Percentiles rank a stretch among this genome's conserved stretches.
phyloP scores from a whole-genome alignment of 2,888 invertebrate genomes.

The Zaprionus bogoriensis region DNA sequence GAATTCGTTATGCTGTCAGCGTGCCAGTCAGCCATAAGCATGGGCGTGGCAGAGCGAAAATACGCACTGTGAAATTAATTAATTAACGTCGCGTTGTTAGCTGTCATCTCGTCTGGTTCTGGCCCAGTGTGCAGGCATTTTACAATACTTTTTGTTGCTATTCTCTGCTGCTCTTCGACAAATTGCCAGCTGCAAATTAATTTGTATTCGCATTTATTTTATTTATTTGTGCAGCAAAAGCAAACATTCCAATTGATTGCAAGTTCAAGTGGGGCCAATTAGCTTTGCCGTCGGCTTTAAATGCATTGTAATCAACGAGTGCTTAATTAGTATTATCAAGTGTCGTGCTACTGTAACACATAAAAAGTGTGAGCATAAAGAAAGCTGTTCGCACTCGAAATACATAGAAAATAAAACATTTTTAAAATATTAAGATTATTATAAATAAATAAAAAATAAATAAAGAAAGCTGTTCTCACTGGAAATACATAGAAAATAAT shows the following conservation, averaged over 20 bases:
- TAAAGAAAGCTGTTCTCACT: too few relatives aligned
- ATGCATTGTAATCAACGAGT: slow-evolving; percentile 1
- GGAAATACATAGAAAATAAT: too few relatives aligned
- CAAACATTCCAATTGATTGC: neutral
- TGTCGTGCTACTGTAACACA: neutral
- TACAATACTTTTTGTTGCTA: neutral
- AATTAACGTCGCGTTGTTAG: slow-evolving; percentile 50
- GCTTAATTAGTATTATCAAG: slow-evolving; percentile 8
- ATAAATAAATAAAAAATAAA: too few relatives aligned
- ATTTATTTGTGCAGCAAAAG: neutral
- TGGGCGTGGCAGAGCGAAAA: slow-evolving; percentile 25
- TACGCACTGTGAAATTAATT: slow-evolving; percentile 61
- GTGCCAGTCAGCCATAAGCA: slow-evolving; percentile 13
- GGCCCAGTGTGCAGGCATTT: neutral
- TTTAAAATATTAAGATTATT: too few relatives aligned
- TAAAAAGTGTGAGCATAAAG: too few relatives aligned
- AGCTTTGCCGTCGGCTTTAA: slow-evolving; percentile 5
- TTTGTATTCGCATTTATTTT: slow-evolving; percentile 11
- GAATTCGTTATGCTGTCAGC: slow-evolving; percentile 70
- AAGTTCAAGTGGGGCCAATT: slow-evolving; percentile 13
- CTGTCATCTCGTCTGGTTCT: slow-evolving; percentile 32
- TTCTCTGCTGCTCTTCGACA: slow-evolving; percentile 6
- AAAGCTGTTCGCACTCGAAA: too few relatives aligned
- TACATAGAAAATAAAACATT: too few relatives aligned
- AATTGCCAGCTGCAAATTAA: slow-evolving; percentile 40